Evolutionary conservation across 2,113 vertebrate species (phyloP), one percentile per base, ranked within the genome.

Genomic region (Hiodon tergisus): DNA sequence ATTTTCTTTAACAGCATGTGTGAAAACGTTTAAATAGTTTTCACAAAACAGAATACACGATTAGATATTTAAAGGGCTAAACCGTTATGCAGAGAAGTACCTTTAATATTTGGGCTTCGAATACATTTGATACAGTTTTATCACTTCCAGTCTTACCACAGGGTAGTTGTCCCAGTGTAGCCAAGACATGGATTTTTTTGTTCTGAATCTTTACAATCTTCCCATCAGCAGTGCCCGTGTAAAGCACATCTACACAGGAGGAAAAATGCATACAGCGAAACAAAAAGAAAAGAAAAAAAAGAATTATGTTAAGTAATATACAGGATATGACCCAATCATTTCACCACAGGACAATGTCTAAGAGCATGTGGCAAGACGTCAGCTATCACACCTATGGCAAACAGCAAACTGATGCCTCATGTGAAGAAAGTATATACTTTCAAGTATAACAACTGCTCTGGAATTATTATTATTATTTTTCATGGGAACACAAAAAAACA

Each of bases 191-290:
- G 74, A 95, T 76, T 71, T 92, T 90, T 2, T 85, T 93, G 74
- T 94, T 93, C 77, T 94, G 90, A 82, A 98, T 90, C 88, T 94
- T 98, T 57, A 98, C 31, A 55, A 98, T 91, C 81, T 87, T 93
- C 76, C 97, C 97, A 81, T 99, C 97, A 69, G 94, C 92, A 62
- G 96, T 98, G 62, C 97, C 97, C 55, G 95, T 89, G 75, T 91
- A 98, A 0, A 99, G 69, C 74, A 94, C 93, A 88, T 97, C 97
- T 99, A 87, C 53, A 86, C 82, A 84, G 70, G 79, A 83, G 3
- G 73, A 55, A 55, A 5, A 8, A 78, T 31, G 31, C 31, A 31
- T 31, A 31, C 31, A 31, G 31, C 31, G 31, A 31, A 31, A 31
- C 31, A 46, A 70, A 50, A 62, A 10, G 13, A 62, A 62, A 4